A percentile compares a stretch with the other conserved stretches of the same genome.
Conservation (phyloP, 2,113 vertebrate genomes). For the Morphnarchus princeps region DNA sequence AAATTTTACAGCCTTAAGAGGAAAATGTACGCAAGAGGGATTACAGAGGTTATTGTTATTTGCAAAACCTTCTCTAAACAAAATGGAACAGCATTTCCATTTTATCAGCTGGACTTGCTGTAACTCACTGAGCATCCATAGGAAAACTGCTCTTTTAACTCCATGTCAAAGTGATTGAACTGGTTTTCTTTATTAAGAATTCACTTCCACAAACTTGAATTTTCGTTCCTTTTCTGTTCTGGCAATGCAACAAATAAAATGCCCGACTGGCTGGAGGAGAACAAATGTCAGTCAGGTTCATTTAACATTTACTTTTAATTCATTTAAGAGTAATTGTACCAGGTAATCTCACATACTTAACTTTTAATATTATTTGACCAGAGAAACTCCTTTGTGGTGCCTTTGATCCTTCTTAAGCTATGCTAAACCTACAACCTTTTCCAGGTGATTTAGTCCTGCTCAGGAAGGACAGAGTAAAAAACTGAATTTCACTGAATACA, state of each 20-base stretch:
- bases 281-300: background rate
- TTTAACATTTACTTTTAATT: conserved; percentile 61
- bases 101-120: background rate
- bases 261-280: background rate
- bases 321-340: conserved; percentile 63
- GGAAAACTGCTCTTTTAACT: background rate
- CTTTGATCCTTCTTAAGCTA: conserved; percentile 53
- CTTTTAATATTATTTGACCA: conserved; percentile 35
- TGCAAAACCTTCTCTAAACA: background rate
- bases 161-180: background rate
- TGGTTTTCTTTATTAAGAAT: background rate
- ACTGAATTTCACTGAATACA: background rate
- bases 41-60: background rate
- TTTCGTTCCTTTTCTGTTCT: conserved; percentile 22
- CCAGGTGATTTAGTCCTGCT: background rate
- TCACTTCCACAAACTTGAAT: background rate
- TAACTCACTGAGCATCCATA: background rate
- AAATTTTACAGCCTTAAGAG: background rate
- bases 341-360: conserved; percentile 46
- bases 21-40: background rate
- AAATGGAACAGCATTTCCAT: background rate
- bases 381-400: background rate
- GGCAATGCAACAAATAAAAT: conserved; percentile 49
- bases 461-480: background rate
- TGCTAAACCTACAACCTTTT: background rate